Conservation (phyloP, 2,888 invertebrate genomes). For the Athetis lepigone region DNA sequence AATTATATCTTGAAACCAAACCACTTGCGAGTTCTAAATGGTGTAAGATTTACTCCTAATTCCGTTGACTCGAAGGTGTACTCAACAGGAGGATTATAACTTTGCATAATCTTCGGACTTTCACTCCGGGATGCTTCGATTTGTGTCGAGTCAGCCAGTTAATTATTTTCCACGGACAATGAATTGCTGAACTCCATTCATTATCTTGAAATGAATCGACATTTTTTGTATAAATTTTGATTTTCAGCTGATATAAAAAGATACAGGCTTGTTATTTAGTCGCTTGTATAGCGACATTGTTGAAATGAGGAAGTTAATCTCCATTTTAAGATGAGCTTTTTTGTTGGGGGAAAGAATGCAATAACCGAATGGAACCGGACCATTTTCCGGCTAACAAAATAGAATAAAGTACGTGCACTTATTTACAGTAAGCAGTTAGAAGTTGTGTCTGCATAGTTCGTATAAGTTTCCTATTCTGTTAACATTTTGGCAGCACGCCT, state of each 20-base stretch:
- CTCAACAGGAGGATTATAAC: constrained; percentile 64
- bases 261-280: constrained; percentile 48
- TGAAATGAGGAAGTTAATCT: constrained; percentile 36
- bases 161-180: constrained; percentile 87
- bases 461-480: constrained; percentile 71
- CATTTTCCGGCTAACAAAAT: constrained; percentile 26
- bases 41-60: constrained; percentile 30
- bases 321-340: constrained; percentile 19
- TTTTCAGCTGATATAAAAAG: constrained; percentile 64
- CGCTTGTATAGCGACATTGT: constrained; percentile 38
- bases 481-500: constrained; percentile 78
- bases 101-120: constrained; percentile 72
- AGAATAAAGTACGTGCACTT: constrained; percentile 60
- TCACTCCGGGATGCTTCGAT: constrained; percentile 70
- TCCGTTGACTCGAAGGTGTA: constrained; percentile 60
- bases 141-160: constrained; percentile 87
- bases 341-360: constrained; percentile 15
- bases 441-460: constrained; percentile 63
- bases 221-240: constrained; percentile 69
- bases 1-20: constrained; percentile 57
- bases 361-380: constrained; percentile 30
- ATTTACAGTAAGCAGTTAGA: constrained; percentile 58
- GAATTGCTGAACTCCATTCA: constrained; percentile 81
- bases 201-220: constrained; percentile 77
- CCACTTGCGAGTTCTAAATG: constrained; percentile 46